A percentile compares a stretch with the other conserved stretches of the same genome.
Conservation (phyloP, 2,888 invertebrate species). For the Steinernema scapterisci region DNA sequence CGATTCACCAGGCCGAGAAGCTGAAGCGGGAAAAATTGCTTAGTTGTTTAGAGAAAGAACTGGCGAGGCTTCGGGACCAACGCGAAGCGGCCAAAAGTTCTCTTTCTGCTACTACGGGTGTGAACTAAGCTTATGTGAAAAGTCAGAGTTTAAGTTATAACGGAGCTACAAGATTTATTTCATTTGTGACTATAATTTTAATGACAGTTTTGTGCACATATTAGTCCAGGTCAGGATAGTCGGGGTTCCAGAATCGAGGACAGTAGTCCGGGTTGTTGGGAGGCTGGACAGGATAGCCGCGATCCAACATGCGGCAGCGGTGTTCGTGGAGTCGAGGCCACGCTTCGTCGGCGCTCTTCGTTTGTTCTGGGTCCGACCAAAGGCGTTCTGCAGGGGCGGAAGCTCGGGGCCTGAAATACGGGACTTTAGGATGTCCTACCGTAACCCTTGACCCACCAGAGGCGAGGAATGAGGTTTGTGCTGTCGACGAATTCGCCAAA, state of each 20-base stretch:
- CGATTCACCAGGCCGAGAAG: neutral
- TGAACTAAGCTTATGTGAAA: too few relatives aligned
- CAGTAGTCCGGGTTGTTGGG: conserved; percentile 48
- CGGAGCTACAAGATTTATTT: too few relatives aligned
- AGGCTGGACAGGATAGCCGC: conserved; percentile 71
- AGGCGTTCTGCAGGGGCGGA: conserved; percentile 84
- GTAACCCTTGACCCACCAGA: conserved; percentile 33
- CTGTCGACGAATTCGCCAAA: conserved; percentile 44
- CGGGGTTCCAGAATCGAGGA: conserved; percentile 36
- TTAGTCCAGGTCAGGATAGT: conserved; percentile 20
- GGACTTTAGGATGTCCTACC: too few relatives aligned
- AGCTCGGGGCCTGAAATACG: conserved; percentile 76
- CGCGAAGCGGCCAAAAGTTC: too few relatives aligned
- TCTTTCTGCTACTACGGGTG: too few relatives aligned
- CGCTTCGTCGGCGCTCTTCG: conserved; percentile 71
- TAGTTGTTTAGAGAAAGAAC: conserved; percentile 1
- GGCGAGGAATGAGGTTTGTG: conserved; percentile 35
- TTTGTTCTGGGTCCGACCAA: conserved; percentile 74
- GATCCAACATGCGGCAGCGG: conserved; percentile 76
- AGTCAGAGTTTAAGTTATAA: too few relatives aligned
- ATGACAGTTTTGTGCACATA: neutral
- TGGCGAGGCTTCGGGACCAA: neutral
- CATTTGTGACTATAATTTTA: too few relatives aligned
- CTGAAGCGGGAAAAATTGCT: neutral
- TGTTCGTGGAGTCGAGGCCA: conserved; percentile 76